Base-by-base conservation (phyloP, 1,140 invertebrate species). In the Microplitis demolitor region DNA sequence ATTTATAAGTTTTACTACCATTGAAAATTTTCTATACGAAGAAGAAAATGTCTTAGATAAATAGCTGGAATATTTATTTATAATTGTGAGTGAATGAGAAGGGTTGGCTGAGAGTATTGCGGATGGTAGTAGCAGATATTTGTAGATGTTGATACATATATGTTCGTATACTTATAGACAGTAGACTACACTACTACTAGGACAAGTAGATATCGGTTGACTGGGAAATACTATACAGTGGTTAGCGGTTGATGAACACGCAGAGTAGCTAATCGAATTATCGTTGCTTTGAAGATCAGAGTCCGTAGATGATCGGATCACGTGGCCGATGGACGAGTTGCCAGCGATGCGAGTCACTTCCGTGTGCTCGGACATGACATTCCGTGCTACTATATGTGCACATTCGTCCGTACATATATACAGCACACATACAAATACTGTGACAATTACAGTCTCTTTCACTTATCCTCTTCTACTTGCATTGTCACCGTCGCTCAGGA, bases 201-300 rank as follows among this genome's bases (percentile, higher is more conserved):
- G 60, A 66, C 56, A 45, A 33, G 13, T n/a, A 31, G 13, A 61
- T 67, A 73, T 73, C 66, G 60, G 71, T 66, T 74, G 63, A 63
- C 63, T 58, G 64, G 73, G 68, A 75, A 24, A 39, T 39, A 39
- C 39, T 39, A 39, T 75, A 73, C 74, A 80, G 74, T 74, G 81
- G 82, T 83, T 83, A 80, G 84, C 80, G 84, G 84, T 84, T 80
- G 84, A 84, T 84, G 82, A 86, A 84, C 83, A 78, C 82, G 80
- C 79, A 80, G 70, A 69, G 77, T 77, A 78, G 77, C 77, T 87
- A 87, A 87, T 87, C 81, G 83, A 87, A 85, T 87, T 87, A 87
- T 86, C 83, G 84, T 85, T 80, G 85, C 85, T 87, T 87, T 87
- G 85, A 87, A 80, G 81, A 85, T 85, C 85, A 86, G 82, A 79